Base-by-base conservation (phyloP, 2,888 invertebrate species). In the Macrophya alboannulata region DNA sequence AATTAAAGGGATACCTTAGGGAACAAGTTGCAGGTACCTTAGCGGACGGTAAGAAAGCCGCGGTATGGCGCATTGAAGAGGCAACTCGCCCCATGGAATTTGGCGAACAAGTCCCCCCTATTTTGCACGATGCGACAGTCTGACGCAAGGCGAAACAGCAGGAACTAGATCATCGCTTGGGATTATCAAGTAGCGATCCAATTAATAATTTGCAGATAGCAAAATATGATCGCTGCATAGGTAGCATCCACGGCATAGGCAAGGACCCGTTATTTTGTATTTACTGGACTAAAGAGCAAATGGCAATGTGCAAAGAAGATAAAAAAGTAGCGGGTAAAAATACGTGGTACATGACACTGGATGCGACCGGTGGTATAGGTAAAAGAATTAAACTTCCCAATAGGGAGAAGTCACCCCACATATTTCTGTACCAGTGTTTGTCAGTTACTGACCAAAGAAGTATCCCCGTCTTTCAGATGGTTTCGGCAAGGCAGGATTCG, bases 241-340 rank as follows among this genome's bases (percentile, higher is more conserved):
- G 71, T 40, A 65, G 55, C 0, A 87, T 87, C 43, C 79, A 86
- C n/a, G 0, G 48, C 68, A 86, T 86, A n/a, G 86, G 87, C 6
- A 45, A 79, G 31, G 86, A 86, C 84, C 86, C 86, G 5, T 88
- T 88, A 79, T 87, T 72, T 72, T 40, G 84, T 3, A 86, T 86
- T 12, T 87, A 88, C 83, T 87, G 85, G 77, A 31, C 51, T 6
- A 12, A 51, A 25, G 86, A 88, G 45, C 87, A 87, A 71, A 21
- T 40, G 6, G 25, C 79, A 0, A 77, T 86, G 21, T 84, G 85
- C 15, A 86, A 85, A 82, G 3, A 68, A 65, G 74, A 45, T 68
- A 10, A 68, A 10, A 85, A 72, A 85, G 71, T 85, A 25, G 79
- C 86, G n/a, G n/a, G n/a, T 79, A 21, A 43, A 31, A 59, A 83